Base-by-base conservation (phyloP, 2,797 vertebrate species). In the Telmatherina bonti region DNA sequence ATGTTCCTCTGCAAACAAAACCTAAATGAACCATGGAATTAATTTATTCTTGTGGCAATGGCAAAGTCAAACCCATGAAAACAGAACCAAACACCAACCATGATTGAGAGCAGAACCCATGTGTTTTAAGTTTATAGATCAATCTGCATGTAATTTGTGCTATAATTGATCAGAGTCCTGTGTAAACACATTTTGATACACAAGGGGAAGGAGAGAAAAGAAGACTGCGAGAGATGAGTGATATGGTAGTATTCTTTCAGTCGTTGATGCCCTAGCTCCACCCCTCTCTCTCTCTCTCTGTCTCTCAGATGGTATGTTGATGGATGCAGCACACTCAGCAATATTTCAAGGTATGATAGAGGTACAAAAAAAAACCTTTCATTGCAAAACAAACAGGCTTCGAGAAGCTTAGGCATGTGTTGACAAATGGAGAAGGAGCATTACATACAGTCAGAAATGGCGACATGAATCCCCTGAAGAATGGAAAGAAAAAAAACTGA, bases 131-230 rank as follows among this genome's bases (percentile, higher is more conserved):
- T 92, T 90, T 88, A 81, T 84, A 79, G 84, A 75, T 86, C 77
- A 62, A 84, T 82, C 75, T 82, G 85, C 81, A 72, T 90, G 79
- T 91, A 86, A 91, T 90, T 84, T 89, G 84, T 79, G 73, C 70
- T 69, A 72, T 67, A 84, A 79, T 74, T 84, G 79, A 90, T 89
- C 79, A 49, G 53, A n/a, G n/a, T n/a, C n/a, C n/a, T 76, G 69
- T 59, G 60, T 88, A 89, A 90, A 89, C 84, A 89, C 78, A 82
- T 89, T 85, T 85, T 79, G 83, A 85, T 85, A 84, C 67, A 77
- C 64, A 62, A 45, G n/a, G 67, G 24, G 38, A 24, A 26, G 33
- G 12, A 45, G 66, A 6, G 54, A 36, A 75, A n/a, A 51, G 67
- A 56, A 76, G 70, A 76, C 83, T 72, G 72, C 72, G 73, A 76